Evolutionary conservation across 1,140 invertebrate genomes (phyloP).

Genomic region (Polyergus mexicanus): DNA sequence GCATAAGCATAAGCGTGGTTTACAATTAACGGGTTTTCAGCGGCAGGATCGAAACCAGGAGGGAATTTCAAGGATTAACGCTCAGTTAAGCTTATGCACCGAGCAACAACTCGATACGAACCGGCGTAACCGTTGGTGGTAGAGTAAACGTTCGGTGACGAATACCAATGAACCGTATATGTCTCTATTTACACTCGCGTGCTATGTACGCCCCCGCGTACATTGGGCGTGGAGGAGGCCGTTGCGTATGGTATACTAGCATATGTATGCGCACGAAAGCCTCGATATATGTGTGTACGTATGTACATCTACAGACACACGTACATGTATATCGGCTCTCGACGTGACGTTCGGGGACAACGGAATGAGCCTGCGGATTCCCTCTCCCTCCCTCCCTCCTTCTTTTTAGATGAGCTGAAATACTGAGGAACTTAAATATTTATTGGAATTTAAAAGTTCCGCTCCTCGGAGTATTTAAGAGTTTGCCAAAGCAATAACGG

Average conservation of each 20-base stretch:
- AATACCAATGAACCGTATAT: constrained; percentile 63
- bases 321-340: not conserved
- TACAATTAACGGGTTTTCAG: constrained; percentile 57
- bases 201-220: constrained; percentile 45
- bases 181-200: constrained; percentile 55
- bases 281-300: not conserved
- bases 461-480: constrained; percentile 82
- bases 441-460: constrained; percentile 85
- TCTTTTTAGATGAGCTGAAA: constrained; percentile 49
- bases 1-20: constrained; percentile 31
- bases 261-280: too few relatives aligned
- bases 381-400: too few relatives aligned
- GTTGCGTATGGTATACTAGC: constrained; percentile 17
- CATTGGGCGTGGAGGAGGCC: constrained; percentile 24
- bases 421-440: constrained; percentile 82
- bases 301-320: not conserved
- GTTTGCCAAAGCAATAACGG: constrained; percentile 82
- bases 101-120: constrained; percentile 59
- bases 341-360: constrained; percentile 51
- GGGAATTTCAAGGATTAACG: constrained; percentile 60
- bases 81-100: constrained; percentile 56
- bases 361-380: constrained; percentile 13
- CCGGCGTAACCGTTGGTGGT: constrained; percentile 54
- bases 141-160: constrained; percentile 60
- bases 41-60: constrained; percentile 51